A percentile compares a stretch with the other conserved stretches of the same genome.
These are phyloP conservation scores for cat (Felis catus) DNA, from an alignment of 2,113 vertebrate species.

Conservation along the genomic window F.catus_Fca126_mat1.0 CM031421.1:48930001-48930500, in stretches of 20 bases:
- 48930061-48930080: slow-evolving; percentile 8
- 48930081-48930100: not conserved
- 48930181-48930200: not conserved
- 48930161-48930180: not conserved
- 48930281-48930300: not conserved
- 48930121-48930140: not conserved
- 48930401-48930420: not conserved
- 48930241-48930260: not conserved
- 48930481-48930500: not conserved
- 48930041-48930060: not conserved
- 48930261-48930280: not conserved
- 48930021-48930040: not conserved
- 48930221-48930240: not conserved
- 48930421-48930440: not conserved
- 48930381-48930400: not conserved
- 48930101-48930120: not conserved
- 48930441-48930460: not conserved
- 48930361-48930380: not conserved
- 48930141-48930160: not conserved
- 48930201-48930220: not conserved
- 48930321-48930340: not conserved
- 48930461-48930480: not conserved
- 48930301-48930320: not conserved
- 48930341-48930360: not conserved
- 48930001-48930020: not conserved